Evolutionary conservation across 2,113 vertebrate genomes (phyloP).

Genomic region (Ptilorrhoa leucosticta): DNA sequence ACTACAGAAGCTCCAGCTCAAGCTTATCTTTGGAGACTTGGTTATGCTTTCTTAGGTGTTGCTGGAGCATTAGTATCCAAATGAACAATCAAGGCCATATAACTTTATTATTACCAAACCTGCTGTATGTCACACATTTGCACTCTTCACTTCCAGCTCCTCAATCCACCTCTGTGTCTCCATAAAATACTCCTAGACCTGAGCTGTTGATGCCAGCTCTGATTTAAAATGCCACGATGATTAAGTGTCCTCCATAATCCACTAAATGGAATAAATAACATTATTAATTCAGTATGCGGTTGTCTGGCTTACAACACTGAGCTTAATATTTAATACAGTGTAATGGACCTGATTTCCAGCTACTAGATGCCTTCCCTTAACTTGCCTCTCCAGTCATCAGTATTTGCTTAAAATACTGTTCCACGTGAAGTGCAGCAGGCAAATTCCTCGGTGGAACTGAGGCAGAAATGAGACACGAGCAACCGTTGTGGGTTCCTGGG

Average conservation of each 20-base stretch:
- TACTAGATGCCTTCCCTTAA: conserved; percentile 23
- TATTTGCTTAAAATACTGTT: conserved; percentile 21
- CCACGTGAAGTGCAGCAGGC: neutral
- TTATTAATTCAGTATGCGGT: conserved; percentile 40
- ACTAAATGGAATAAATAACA: conserved; percentile 43
- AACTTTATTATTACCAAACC: conserved; percentile 15
- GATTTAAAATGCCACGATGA: neutral
- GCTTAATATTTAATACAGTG: conserved; percentile 16
- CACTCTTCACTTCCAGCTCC: conserved; percentile 10
- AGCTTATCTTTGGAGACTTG: neutral
- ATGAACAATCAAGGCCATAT: neutral
- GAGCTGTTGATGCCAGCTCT: neutral
- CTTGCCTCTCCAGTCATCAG: neutral
- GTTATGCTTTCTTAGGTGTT: neutral
- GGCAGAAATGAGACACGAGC: neutral
- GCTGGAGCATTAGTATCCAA: neutral
- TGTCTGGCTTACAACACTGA: conserved; percentile 11
- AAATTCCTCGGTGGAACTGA: neutral
- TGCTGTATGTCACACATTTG: conserved; percentile 11
- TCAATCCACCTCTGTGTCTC: neutral
- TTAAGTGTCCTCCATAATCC: neutral
- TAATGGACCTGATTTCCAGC: conserved; percentile 26
- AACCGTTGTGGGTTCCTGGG: neutral
- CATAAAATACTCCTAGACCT: neutral
- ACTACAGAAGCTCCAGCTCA: neutral